Conservation (phyloP, 2,797 vertebrate genomes). For the Otolemur crassicaudatus region DNA sequence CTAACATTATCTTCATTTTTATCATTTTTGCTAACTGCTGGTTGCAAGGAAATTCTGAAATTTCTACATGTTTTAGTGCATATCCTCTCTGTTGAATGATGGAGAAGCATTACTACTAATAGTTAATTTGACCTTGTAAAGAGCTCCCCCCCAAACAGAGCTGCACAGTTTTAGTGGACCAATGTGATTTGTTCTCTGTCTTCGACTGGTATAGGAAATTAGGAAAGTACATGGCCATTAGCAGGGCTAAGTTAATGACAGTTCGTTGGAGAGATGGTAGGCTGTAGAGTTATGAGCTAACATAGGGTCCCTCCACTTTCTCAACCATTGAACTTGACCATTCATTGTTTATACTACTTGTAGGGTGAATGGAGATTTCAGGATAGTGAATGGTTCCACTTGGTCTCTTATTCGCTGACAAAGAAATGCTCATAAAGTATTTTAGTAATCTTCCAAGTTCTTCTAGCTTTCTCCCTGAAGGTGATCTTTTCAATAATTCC, state of each 20-base stretch:
- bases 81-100: neutral
- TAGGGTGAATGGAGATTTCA: slow-evolving; percentile 4
- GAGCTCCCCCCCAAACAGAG: neutral
- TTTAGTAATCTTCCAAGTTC: neutral
- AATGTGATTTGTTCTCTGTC: neutral
- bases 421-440: neutral
- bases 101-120: neutral
- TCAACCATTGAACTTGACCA: neutral
- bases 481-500: neutral
- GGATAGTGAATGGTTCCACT: neutral
- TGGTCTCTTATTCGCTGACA: neutral
- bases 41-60: neutral
- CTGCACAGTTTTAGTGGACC: neutral
- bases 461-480: neutral
- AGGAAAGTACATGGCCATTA: neutral
- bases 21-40: neutral
- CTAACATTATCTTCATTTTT: neutral
- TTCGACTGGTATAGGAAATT: neutral
- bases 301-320: neutral
- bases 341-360: slow-evolving; percentile 45
- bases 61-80: neutral
- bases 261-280: neutral
- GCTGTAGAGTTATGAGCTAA: neutral
- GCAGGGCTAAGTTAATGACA: neutral
- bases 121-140: slow-evolving; percentile 33